phyloP scores from a whole-genome alignment of 1,140 invertebrate species.

The Lordiphosa stackelbergi region DNA sequence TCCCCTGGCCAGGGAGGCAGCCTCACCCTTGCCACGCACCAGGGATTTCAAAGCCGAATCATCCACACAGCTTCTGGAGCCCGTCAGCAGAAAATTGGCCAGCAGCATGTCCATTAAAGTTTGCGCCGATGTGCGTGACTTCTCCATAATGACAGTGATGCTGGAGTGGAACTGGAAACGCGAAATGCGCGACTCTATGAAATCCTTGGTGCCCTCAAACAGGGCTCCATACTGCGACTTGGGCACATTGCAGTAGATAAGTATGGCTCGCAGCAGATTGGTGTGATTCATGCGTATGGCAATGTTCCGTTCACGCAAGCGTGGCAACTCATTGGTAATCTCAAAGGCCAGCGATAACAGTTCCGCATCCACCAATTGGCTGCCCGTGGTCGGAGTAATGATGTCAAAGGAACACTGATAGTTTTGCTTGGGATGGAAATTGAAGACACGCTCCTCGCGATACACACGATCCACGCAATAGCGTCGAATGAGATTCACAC shows the following conservation, averaged over 20 bases:
- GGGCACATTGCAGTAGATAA: slow-evolving; percentile 89
- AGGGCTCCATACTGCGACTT: slow-evolving; percentile 82
- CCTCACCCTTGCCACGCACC: slow-evolving; percentile 82
- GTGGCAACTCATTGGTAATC: slow-evolving; percentile 85
- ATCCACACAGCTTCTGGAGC: slow-evolving; percentile 79
- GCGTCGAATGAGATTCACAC: slow-evolving; percentile 87
- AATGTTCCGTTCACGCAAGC: slow-evolving; percentile 83
- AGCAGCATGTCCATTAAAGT: slow-evolving; percentile 85
- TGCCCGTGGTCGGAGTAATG: slow-evolving; percentile 84
- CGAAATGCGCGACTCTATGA: slow-evolving; percentile 80
- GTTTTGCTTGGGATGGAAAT: slow-evolving; percentile 91
- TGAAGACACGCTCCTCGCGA: slow-evolving; percentile 88
- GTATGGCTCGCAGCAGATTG: slow-evolving; percentile 85
- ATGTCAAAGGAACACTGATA: slow-evolving; percentile 97
- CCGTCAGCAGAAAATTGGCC: slow-evolving; percentile 82
- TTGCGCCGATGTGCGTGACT: slow-evolving; percentile 84
- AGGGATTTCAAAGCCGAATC: slow-evolving; percentile 81
- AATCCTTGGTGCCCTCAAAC: slow-evolving; percentile 59
- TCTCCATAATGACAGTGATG: slow-evolving; percentile 82
- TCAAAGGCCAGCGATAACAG: slow-evolving; percentile 87
- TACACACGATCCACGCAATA: slow-evolving; percentile 93
- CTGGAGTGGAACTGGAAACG: slow-evolving; percentile 86
- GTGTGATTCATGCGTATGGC: slow-evolving; percentile 90
- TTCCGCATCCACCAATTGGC: slow-evolving; percentile 90
- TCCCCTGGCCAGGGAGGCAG: slow-evolving; percentile 82